Evolutionary conservation across 1,140 invertebrate species (phyloP).

Genomic region (Teleopsis dalmanni): DNA sequence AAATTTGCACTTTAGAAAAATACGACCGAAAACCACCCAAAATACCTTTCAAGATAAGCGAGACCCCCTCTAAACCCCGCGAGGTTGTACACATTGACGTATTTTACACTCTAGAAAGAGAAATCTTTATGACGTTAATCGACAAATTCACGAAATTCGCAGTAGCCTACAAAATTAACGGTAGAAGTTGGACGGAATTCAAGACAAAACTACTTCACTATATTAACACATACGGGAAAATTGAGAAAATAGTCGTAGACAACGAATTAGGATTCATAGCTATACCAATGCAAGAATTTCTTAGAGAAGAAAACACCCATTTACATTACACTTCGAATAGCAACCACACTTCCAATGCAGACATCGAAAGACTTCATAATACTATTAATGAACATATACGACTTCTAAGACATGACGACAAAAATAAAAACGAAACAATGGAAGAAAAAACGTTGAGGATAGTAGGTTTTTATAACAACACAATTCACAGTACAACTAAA

Average conservation of each 20-base stretch:
- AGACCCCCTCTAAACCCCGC: slow-evolving; percentile 7
- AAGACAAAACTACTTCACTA: not conserved
- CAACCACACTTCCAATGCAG: not conserved
- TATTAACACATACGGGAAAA: not conserved
- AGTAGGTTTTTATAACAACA: slow-evolving; percentile 1
- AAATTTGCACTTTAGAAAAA: slow-evolving; percentile 4
- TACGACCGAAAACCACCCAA: slow-evolving; percentile 9
- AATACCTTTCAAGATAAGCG: not conserved
- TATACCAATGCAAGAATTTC: not conserved
- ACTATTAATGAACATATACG: not conserved
- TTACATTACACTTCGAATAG: not conserved
- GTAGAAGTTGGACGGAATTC: not conserved
- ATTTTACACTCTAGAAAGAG: not conserved
- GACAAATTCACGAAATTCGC: not conserved
- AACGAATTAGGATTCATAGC: not conserved
- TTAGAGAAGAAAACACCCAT: not conserved
- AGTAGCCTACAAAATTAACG: not conserved
- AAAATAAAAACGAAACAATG: slow-evolving; percentile 1
- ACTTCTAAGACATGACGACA: not conserved
- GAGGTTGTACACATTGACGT: slow-evolving; percentile 8
- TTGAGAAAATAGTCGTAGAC: not conserved
- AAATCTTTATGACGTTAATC: not conserved
- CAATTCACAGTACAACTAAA: slow-evolving; percentile 1
- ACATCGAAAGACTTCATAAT: not conserved
- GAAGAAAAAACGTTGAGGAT: not conserved